Evolutionary conservation across 2,888 invertebrate species (phyloP).

Genomic region (Andrena hattorfiana): DNA sequence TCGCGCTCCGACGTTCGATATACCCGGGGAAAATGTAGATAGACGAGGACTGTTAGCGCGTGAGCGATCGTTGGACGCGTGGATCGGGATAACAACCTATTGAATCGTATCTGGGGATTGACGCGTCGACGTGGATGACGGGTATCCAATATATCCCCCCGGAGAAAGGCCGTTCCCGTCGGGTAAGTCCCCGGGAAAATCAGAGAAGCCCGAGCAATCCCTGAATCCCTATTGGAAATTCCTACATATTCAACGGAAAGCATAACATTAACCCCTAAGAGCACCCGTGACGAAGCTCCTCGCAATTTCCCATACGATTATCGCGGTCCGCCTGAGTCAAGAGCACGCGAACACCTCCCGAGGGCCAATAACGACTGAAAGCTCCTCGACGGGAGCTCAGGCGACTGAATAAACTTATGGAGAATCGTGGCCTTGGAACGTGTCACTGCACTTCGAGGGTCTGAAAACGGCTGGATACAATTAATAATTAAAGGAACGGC

Average conservation of each 20-base stretch:
- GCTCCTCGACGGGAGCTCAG: background rate
- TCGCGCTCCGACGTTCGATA: background rate
- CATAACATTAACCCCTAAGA: background rate
- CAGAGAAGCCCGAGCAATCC: no score
- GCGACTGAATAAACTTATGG: conserved; percentile 3
- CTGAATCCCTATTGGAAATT: background rate
- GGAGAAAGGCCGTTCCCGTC: background rate
- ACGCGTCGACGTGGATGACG: conserved; percentile 27
- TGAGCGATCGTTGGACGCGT: background rate
- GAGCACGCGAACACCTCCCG: background rate
- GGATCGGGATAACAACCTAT: conserved; percentile 20
- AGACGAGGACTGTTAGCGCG: conserved; percentile 1
- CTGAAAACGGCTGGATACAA: conserved; percentile 56
- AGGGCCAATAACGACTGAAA: background rate
- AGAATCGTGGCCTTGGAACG: conserved; percentile 62
- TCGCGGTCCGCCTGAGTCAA: background rate
- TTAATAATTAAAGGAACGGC: conserved; percentile 75
- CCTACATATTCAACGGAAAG: background rate
- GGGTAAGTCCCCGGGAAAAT: background rate
- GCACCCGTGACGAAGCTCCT: background rate
- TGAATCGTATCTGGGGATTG: conserved; percentile 39
- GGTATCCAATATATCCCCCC: conserved; percentile 40
- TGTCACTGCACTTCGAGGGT: conserved; percentile 74
- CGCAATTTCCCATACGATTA: conserved; percentile 1
- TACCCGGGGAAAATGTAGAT: background rate